phyloP scores from a whole-genome alignment of 1,140 invertebrate species.

The Saccostrea glomerata region DNA sequence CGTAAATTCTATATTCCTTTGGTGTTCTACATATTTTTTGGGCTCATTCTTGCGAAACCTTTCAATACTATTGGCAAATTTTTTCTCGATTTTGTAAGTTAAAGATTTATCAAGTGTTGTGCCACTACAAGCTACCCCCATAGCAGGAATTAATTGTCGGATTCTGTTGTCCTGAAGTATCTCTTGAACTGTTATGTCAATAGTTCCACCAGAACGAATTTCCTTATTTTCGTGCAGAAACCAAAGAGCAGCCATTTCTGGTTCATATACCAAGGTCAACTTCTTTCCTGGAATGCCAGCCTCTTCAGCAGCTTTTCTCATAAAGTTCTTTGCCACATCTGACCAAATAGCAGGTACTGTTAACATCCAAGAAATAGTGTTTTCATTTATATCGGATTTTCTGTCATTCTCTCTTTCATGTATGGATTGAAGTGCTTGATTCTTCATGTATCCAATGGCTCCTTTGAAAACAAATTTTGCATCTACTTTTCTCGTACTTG shows the following conservation, averaged over 20 bases:
- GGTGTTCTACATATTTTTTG: background rate
- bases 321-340: conserved; percentile 20
- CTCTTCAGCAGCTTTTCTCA: conserved; percentile 17
- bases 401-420: background rate
- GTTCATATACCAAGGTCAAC: background rate
- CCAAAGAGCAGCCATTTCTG: background rate
- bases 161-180: background rate
- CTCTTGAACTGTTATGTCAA: background rate
- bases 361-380: background rate
- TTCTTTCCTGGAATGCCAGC: background rate
- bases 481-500: background rate
- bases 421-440: background rate
- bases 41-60: background rate
- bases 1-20: background rate
- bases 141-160: background rate
- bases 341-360: conserved; percentile 27
- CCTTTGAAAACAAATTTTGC: background rate
- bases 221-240: background rate
- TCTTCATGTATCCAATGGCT: background rate
- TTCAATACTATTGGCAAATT: background rate
- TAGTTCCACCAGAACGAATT: background rate
- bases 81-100: background rate
- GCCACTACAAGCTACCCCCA: background rate
- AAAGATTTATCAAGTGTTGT: background rate
- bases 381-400: background rate